Conservation (phyloP, 2,888 invertebrate species). For the Didymodactylos carnosus region DNA sequence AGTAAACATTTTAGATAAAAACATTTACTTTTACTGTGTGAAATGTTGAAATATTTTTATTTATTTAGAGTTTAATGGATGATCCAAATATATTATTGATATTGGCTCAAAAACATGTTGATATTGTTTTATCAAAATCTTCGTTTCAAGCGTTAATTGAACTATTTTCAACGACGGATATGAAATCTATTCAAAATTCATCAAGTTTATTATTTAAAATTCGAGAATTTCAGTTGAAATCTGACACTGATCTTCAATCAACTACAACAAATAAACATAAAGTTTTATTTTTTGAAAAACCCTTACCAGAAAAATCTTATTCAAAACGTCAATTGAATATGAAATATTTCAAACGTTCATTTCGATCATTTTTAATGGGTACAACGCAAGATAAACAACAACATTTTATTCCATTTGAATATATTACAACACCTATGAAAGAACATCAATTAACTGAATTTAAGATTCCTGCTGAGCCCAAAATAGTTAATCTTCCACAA, state of each 20-base stretch:
- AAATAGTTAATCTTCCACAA: neutral
- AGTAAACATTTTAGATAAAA: no score
- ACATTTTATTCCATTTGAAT: neutral
- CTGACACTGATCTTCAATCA: neutral
- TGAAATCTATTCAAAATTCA: neutral
- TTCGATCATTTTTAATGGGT: neutral
- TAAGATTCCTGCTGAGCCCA: neutral
- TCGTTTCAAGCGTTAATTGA: neutral
- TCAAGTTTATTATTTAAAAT: neutral
- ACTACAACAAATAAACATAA: neutral
- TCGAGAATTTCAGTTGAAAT: neutral
- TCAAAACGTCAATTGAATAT: neutral
- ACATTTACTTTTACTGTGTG: no score
- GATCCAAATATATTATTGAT: neutral
- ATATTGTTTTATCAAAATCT: neutral
- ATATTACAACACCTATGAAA: neutral
- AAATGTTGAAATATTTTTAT: no score
- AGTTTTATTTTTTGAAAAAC: neutral
- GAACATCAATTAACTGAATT: neutral
- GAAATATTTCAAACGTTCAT: neutral
- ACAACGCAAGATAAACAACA: neutral
- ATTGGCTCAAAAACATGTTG: neutral
- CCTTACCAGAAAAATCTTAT: neutral
- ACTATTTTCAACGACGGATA: neutral
- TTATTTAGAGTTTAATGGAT: neutral